phyloP scores from a whole-genome alignment of 2,113 vertebrate genomes.

The Lathamus discolor region DNA sequence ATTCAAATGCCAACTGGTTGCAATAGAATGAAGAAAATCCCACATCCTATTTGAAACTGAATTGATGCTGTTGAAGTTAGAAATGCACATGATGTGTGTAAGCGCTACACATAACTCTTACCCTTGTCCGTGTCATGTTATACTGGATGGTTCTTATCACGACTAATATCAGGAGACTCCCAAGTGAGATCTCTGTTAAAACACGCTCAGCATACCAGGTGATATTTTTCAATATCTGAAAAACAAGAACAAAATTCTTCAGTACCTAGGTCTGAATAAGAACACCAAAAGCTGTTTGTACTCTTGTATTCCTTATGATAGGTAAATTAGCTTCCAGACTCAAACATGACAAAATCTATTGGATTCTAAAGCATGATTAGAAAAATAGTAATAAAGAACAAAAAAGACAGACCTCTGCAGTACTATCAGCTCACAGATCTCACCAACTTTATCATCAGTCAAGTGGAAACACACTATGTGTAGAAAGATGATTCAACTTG shows the following conservation, averaged over 20 bases:
- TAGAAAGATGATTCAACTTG: neutral
- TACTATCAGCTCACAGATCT: neutral
- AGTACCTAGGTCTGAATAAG: neutral
- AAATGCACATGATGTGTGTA: rapidly evolving
- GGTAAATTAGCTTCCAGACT: neutral
- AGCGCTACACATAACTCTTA: conserved; percentile 49
- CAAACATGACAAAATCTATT: neutral
- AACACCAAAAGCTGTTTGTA: neutral
- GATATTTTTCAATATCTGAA: conserved; percentile 91
- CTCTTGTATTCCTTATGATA: neutral
- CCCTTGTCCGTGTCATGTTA: conserved; percentile 99
- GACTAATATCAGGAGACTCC: conserved; percentile 94
- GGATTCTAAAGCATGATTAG: neutral
- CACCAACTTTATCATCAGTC: neutral
- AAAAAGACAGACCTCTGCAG: neutral
- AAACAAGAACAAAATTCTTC: neutral
- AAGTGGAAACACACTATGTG: neutral
- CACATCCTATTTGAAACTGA: neutral
- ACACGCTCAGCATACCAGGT: conserved; percentile 95
- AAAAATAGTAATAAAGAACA: neutral
- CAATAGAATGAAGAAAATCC: neutral
- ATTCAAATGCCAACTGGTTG: neutral
- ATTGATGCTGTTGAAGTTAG: neutral
- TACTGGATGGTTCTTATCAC: conserved; percentile 98
- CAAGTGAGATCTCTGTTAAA: conserved; percentile 95